Conservation (phyloP, 1,140 invertebrate species). For the Pseudomyrmex concolor region DNA sequence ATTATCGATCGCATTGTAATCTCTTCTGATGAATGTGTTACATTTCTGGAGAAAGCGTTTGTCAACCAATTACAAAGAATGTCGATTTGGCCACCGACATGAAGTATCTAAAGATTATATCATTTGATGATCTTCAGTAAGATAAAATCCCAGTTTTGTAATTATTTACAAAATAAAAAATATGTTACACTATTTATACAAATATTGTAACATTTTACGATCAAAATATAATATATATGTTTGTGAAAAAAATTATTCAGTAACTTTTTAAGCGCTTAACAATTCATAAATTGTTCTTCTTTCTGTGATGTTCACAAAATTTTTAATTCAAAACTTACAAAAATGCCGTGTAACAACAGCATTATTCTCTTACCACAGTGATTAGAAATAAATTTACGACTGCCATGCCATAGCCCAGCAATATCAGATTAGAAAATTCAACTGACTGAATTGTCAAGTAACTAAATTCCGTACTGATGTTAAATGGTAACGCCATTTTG, state of each 20-base stretch:
- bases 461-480: conserved; percentile 15
- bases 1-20: not conserved
- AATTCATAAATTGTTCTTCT: no score
- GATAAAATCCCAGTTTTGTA: not conserved
- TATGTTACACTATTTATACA: not conserved
- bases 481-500: conserved; percentile 61
- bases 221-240: no score
- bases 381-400: conserved; percentile 51
- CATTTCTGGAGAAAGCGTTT: not conserved
- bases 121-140: not conserved
- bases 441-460: conserved; percentile 23
- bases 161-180: not conserved
- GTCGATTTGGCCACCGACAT: conserved; percentile 47
- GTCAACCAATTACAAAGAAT: conserved; percentile 29
- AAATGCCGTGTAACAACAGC: no score
- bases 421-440: conserved; percentile 41
- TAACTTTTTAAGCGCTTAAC: no score
- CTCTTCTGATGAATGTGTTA: not conserved
- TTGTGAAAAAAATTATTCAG: no score
- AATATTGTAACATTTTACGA: not conserved
- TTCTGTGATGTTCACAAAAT: no score
- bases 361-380: conserved; percentile 45
- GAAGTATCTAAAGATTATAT: conserved; percentile 46
- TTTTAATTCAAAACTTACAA: not conserved
- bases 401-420: not conserved